Evolutionary conservation across 2,888 invertebrate species (phyloP).

Genomic region (Eustalomyia histrio): DNA sequence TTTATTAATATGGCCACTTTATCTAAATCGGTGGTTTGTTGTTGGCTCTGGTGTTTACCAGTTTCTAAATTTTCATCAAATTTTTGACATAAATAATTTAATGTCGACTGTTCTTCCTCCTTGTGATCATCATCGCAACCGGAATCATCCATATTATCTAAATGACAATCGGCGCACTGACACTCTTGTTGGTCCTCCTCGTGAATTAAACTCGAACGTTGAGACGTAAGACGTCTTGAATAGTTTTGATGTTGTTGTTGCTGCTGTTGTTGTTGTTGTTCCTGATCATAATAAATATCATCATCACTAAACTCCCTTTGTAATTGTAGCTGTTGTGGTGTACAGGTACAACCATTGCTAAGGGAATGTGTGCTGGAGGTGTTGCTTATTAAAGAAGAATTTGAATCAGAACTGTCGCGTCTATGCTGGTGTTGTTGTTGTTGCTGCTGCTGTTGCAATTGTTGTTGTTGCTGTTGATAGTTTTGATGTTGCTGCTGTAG

Average conservation of each 20-base stretch:
- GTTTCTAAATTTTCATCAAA: constrained; percentile 79
- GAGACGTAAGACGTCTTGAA: constrained; percentile 6
- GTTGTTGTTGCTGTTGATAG: constrained; percentile 67
- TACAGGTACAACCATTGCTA: constrained; percentile 74
- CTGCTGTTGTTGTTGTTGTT: constrained; percentile 3
- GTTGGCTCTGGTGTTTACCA: constrained; percentile 65
- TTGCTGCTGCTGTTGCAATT: constrained; percentile 63
- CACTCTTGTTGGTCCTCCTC: constrained; percentile 56
- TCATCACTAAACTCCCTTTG: constrained; percentile 61
- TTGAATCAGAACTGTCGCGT: constrained; percentile 78
- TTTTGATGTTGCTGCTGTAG: constrained; percentile 69
- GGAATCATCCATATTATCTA: constrained; percentile 74
- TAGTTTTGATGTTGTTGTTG: background rate
- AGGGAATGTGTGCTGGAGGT: constrained; percentile 74
- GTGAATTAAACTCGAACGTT: constrained; percentile 65
- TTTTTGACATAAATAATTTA: constrained; percentile 79
- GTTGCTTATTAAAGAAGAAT: constrained; percentile 78
- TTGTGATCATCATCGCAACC: constrained; percentile 77
- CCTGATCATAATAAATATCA: constrained; percentile 31
- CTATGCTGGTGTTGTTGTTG: constrained; percentile 74
- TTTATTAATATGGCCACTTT: constrained; percentile 53
- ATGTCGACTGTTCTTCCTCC: constrained; percentile 71
- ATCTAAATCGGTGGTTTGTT: constrained; percentile 52
- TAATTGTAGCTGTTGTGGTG: constrained; percentile 66
- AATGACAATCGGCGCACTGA: constrained; percentile 68